phyloP scores from a whole-genome alignment of 2,888 invertebrate species.

The Macropis europaea region DNA sequence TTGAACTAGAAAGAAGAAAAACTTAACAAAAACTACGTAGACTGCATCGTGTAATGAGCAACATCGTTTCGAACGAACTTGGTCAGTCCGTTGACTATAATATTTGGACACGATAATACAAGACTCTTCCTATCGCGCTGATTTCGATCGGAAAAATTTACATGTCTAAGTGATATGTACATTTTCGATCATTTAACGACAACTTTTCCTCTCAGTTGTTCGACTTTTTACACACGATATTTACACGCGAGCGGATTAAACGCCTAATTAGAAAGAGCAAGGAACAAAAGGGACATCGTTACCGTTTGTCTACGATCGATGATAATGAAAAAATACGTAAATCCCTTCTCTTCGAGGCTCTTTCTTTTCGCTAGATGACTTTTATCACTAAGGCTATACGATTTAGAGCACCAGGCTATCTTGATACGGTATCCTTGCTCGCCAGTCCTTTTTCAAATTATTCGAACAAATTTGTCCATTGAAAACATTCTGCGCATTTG shows the following conservation, averaged over 20 bases:
- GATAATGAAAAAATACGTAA: neutral
- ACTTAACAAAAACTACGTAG: slow-evolving; percentile 41
- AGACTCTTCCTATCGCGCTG: slow-evolving; percentile 22
- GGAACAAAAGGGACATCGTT: too few relatives aligned
- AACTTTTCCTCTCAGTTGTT: slow-evolving; percentile 7
- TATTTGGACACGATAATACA: slow-evolving; percentile 33
- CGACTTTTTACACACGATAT: slow-evolving; percentile 52
- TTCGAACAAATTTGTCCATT: neutral
- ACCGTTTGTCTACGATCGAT: neutral
- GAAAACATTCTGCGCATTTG: neutral
- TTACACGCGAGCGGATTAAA: slow-evolving; percentile 37
- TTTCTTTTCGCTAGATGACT: neutral
- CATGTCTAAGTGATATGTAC: slow-evolving; percentile 41
- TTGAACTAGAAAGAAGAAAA: slow-evolving; percentile 29
- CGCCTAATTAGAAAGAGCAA: neutral
- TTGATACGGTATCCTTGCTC: neutral
- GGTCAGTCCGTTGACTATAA: slow-evolving; percentile 33
- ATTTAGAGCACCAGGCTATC: slow-evolving; percentile 29
- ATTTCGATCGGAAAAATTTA: slow-evolving; percentile 16
- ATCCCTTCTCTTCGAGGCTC: neutral
- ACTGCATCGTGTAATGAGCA: slow-evolving; percentile 54
- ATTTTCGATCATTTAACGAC: slow-evolving; percentile 27
- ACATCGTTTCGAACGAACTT: slow-evolving; percentile 46
- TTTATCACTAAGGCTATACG: neutral
- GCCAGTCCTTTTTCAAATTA: neutral